Evolutionary conservation across 2,797 vertebrate species (phyloP), one percentile per base, ranked within the genome.

Genomic region (Sebastes taczanowskii): DNA sequence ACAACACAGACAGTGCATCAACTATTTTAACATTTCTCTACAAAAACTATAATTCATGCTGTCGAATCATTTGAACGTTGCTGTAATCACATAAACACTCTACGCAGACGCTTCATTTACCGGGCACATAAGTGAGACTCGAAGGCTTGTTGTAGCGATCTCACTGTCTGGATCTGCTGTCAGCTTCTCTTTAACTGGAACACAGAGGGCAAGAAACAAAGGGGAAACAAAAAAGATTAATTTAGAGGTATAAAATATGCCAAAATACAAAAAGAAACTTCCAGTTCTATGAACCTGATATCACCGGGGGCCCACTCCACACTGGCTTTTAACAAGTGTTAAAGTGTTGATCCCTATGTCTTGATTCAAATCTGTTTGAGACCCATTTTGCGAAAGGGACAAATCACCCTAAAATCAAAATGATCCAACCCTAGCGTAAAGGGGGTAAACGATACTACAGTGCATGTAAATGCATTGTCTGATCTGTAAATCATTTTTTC

Each of bases 111-210:
- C 5, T 72, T 77, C 4, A 96, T 96, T 97, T 96, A 99, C 98
- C 89, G 98, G 98, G 86, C 98, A 99, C 97, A 98, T 97, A 16
- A 99, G 95, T 25, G 98, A 99, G 2, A 99, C 98, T 4, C 98
- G 95, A 38, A 99, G 97, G 78, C 98, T 99, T 22, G 98, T 99
- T 29, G 98, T 99, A 52, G 98, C 98, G 29, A 99, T 96, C 91
- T 99, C 98, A 69, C 98, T 99, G 88, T 99, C 98, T 23, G 98
- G 98, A 88, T 99, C 98, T 64, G 98, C 98, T 0, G 98, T 99
- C 58, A 99, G 95, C 89, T 99, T 99, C 93, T 99, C 98, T 96
- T 99, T 99, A 87, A 99, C 98, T 99, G 85, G 4, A 89, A 87
- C 52, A 80, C 20, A 87, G 49, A 73, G 3, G 8, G 1, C 11